These are phyloP conservation scores for Noturus placidus DNA, from an alignment of 2,113 vertebrate genomes.

Conservation along the genomic window DNA sequence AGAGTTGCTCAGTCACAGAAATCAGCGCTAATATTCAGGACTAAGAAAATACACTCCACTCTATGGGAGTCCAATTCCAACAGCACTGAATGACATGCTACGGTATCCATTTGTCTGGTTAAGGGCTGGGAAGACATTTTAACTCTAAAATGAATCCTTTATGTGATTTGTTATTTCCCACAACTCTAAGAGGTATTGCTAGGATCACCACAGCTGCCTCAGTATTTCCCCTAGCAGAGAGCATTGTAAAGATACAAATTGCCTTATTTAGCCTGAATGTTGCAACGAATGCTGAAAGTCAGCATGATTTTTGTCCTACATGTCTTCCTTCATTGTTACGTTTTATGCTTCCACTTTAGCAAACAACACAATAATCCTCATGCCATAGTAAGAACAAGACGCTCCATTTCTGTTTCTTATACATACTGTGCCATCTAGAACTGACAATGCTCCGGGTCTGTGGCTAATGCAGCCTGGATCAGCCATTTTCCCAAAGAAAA, in stretches of 20 bases:
- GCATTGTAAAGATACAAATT: conserved; percentile 5
- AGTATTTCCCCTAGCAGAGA: not conserved
- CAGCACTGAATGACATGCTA: conserved; percentile 10
- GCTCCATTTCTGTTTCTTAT: conserved; percentile 19
- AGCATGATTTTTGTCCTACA: conserved; percentile 5
- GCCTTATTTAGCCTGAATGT: not conserved
- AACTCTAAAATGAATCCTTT: not conserved
- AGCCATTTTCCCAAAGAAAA: conserved; percentile 44
- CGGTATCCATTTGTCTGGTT: not conserved
- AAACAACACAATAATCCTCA: conserved; percentile 33
- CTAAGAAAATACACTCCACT: conserved; percentile 29
- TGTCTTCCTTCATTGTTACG: conserved; percentile 25
- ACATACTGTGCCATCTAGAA: conserved; percentile 32
- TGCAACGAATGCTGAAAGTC: conserved; percentile 3
- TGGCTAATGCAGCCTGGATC: conserved; percentile 36
- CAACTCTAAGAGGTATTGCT: not conserved
- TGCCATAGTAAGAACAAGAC: not conserved
- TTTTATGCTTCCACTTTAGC: conserved; percentile 22
- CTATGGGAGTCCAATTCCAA: conserved; percentile 13
- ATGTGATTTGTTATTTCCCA: not conserved
- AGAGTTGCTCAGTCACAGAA: conserved; percentile 38
- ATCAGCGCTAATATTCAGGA: conserved; percentile 38
- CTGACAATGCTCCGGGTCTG: conserved; percentile 16
- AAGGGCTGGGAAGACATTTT: not conserved
- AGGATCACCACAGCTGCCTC: not conserved